phyloP scores from a whole-genome alignment of 2,888 invertebrate species.

The Brenthis daphne region DNA sequence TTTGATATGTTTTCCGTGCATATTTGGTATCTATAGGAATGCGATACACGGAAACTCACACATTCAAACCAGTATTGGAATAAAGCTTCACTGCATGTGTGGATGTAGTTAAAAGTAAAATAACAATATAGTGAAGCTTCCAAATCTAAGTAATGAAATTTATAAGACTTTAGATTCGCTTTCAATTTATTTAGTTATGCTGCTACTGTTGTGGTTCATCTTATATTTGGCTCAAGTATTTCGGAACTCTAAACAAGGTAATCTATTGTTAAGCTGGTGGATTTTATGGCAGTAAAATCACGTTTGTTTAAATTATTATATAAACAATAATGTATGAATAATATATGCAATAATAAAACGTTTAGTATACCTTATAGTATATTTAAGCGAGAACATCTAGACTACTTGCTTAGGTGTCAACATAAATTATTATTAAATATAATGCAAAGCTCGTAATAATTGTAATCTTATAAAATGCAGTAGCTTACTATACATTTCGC shows the following conservation, averaged over 20 bases:
- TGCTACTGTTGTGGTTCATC: conserved; percentile 8
- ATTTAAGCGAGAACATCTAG: too few relatives aligned
- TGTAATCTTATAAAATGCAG: too few relatives aligned
- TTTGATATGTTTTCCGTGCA: conserved; percentile 8
- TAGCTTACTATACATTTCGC: too few relatives aligned
- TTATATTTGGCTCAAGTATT: conserved; percentile 3
- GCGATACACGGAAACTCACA: conserved; percentile 56
- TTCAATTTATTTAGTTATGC: conserved; percentile 16
- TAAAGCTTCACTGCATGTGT: conserved; percentile 21
- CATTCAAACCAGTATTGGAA: conserved; percentile 31
- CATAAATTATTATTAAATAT: too few relatives aligned
- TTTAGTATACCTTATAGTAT: too few relatives aligned
- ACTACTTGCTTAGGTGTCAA: too few relatives aligned
- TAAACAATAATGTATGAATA: too few relatives aligned
- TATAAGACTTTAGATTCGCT: conserved; percentile 18
- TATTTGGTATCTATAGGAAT: conserved; percentile 51
- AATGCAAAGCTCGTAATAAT: too few relatives aligned
- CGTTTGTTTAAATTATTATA: not conserved
- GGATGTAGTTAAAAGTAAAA: conserved; percentile 29
- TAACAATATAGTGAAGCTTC: conserved; percentile 26
- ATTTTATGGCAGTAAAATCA: not conserved
- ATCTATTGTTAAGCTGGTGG: not conserved
- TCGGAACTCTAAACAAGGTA: not conserved
- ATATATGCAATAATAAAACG: too few relatives aligned
- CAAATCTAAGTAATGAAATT: conserved; percentile 21